Conservation (phyloP, 2,888 invertebrate genomes). For the Metacarcinus magister region DNA sequence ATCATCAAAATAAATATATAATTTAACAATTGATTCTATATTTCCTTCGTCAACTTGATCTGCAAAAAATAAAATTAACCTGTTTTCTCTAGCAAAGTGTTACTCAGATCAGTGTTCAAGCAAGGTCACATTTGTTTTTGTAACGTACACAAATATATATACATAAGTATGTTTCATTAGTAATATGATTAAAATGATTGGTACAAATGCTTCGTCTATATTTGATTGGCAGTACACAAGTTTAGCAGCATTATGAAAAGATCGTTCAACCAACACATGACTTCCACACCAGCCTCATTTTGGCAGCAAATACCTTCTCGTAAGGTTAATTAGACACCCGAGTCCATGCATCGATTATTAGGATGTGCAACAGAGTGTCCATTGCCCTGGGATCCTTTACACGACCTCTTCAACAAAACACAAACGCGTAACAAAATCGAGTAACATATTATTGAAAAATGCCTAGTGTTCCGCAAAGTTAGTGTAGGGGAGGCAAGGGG, state of each 20-base stretch:
- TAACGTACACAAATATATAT: neutral
- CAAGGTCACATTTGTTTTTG: neutral
- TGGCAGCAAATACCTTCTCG: neutral
- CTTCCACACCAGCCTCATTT: neutral
- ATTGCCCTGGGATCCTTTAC: neutral
- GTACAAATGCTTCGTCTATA: neutral
- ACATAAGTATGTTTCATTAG: neutral
- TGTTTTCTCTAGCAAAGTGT: too few species aligned
- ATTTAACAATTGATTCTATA: too few species aligned
- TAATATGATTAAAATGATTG: neutral
- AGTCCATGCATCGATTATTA: neutral
- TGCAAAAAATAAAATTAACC: too few species aligned
- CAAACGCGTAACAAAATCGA: too few species aligned
- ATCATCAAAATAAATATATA: too few species aligned
- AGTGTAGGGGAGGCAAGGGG: neutral
- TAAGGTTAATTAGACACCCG: neutral
- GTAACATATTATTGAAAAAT: too few species aligned
- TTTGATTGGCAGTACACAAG: neutral
- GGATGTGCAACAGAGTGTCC: neutral
- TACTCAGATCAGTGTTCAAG: too few species aligned
- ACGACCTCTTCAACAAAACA: neutral
- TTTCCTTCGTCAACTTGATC: too few species aligned
- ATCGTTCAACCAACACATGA: neutral
- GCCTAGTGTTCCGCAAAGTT: too few species aligned
- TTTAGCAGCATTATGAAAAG: neutral